Conservation (phyloP, 2,797 vertebrate genomes). For the Amblyopsis hoosieri region DNA sequence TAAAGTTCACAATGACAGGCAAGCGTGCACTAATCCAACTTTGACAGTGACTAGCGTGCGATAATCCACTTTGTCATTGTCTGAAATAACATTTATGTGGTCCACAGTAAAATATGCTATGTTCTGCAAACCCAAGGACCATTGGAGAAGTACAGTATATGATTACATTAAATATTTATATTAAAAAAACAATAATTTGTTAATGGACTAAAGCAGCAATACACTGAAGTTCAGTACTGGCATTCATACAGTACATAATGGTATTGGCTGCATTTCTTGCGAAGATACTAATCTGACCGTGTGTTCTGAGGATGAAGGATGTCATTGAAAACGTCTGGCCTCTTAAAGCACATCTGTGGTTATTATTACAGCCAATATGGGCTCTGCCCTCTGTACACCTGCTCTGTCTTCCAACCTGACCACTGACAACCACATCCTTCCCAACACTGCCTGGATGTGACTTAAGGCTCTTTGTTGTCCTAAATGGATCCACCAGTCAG, state of each 20-base stretch:
- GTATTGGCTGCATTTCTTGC: neutral
- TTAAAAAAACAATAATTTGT: neutral
- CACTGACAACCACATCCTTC: constrained; percentile 37
- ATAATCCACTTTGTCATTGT: neutral
- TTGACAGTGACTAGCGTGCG: constrained; percentile 3
- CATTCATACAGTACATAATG: neutral
- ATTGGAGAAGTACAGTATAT: too few relatives aligned
- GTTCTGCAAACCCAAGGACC: neutral
- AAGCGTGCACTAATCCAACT: too few relatives aligned
- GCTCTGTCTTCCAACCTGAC: constrained; percentile 21
- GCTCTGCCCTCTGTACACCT: constrained; percentile 25
- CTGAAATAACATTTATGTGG: neutral
- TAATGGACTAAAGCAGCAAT: neutral
- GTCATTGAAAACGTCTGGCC: constrained; percentile 27
- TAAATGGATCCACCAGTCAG: constrained; percentile 13
- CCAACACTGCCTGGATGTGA: constrained; percentile 38
- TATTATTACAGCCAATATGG: constrained; percentile 27
- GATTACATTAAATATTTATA: too few relatives aligned
- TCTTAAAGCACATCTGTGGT: constrained; percentile 20
- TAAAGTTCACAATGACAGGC: constrained; percentile 18
- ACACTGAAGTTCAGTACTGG: neutral
- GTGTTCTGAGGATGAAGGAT: constrained; percentile 6
- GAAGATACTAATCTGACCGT: neutral
- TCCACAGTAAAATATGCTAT: neutral
- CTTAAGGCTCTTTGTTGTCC: constrained; percentile 25